Evolutionary conservation across 2,797 vertebrate species (phyloP).

Genomic region (Danio aesculapii): DNA sequence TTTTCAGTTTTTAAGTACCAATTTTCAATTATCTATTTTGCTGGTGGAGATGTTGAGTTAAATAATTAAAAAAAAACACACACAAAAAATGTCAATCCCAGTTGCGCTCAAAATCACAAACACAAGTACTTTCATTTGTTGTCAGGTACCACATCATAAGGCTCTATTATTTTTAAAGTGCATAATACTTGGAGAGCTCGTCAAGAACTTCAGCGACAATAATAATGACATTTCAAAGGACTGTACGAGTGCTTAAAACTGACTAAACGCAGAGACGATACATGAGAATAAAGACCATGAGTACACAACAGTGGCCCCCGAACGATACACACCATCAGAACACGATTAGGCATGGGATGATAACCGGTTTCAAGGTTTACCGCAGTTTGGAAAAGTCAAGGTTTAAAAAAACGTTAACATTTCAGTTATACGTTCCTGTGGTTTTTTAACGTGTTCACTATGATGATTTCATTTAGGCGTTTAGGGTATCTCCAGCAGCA

Average conservation of each 20-base stretch:
- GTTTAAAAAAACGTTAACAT: too few relatives aligned
- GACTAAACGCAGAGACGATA: conserved; percentile 47
- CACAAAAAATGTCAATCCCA: not conserved
- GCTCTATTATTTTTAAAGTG: conserved; percentile 62
- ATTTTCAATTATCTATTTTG: not conserved
- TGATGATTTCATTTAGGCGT: too few relatives aligned
- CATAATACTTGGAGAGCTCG: conserved; percentile 54
- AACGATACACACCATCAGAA: conserved; percentile 35
- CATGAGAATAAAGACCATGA: conserved; percentile 23
- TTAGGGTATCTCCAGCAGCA: too few relatives aligned
- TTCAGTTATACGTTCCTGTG: too few relatives aligned
- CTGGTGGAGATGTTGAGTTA: not conserved
- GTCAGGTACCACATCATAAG: conserved; percentile 54
- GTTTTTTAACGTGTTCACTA: too few relatives aligned
- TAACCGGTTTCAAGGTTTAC: too few relatives aligned
- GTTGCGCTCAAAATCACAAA: conserved; percentile 25
- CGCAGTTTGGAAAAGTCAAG: too few relatives aligned
- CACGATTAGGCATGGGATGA: not conserved
- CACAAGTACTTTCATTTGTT: conserved; percentile 50
- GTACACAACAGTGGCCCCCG: conserved; percentile 13
- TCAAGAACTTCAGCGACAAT: conserved; percentile 39
- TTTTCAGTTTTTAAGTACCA: not conserved
- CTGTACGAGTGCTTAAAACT: conserved; percentile 27
- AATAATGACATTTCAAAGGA: conserved; percentile 36
- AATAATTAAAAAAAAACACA: too few relatives aligned